A percentile compares a stretch with the other conserved stretches of the same genome.
Evolutionary conservation across 2,797 vertebrate species (phyloP).

Genomic region (Pangasius mekongensis): DNA sequence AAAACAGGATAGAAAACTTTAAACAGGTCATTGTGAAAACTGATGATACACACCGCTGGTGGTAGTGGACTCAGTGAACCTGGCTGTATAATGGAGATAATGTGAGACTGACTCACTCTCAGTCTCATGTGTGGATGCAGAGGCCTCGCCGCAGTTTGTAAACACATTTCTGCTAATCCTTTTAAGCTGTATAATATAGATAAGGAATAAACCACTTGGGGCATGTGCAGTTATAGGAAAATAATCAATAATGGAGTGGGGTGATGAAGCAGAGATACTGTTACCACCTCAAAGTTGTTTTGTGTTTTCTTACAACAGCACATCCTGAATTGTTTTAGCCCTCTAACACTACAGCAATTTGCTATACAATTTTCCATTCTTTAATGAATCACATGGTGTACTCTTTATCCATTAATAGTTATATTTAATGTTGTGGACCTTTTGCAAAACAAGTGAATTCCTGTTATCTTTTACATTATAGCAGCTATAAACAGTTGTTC

Average conservation of each 20-base stretch:
- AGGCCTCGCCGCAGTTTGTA: background rate
- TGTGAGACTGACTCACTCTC: background rate
- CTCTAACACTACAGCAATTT: background rate
- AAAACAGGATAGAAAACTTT: background rate
- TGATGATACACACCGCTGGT: background rate
- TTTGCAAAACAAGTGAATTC: background rate
- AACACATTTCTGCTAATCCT: background rate
- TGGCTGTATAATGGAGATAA: background rate
- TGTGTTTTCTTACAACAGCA: background rate
- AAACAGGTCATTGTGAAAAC: constrained; percentile 13
- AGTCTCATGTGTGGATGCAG: background rate
- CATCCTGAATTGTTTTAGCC: background rate
- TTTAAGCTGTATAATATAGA: background rate
- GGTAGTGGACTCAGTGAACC: background rate
- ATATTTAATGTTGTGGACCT: background rate
- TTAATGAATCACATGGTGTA: background rate
- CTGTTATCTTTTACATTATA: background rate
- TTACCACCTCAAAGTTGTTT: too few relatives aligned
- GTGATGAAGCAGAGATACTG: background rate
- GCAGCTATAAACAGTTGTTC: background rate
- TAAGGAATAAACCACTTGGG: background rate
- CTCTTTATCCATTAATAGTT: background rate
- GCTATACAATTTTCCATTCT: background rate
- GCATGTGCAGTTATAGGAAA: background rate
- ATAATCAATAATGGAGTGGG: background rate